phyloP scores from a whole-genome alignment of 2,888 invertebrate genomes.

The Fissipunctia ypsillon region DNA sequence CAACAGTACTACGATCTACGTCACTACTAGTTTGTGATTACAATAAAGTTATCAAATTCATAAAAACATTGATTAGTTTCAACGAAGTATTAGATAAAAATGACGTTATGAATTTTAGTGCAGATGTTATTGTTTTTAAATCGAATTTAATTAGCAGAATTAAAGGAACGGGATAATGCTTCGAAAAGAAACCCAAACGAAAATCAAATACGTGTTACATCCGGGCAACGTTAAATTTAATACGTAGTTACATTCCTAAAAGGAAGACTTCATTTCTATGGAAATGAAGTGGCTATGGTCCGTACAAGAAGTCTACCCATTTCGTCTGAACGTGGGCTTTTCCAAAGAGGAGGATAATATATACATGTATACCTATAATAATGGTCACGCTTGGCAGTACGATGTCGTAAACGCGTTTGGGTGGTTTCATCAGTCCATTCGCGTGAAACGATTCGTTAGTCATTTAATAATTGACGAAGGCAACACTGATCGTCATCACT shows the following conservation, averaged over 20 bases:
- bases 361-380: conserved; percentile 6
- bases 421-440: conserved; percentile 19
- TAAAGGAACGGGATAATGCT: neutral
- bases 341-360: conserved; percentile 42
- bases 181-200: conserved; percentile 28
- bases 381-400: neutral
- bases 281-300: too few species aligned
- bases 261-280: conserved; percentile 3
- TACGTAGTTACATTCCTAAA: conserved; percentile 11
- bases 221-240: neutral
- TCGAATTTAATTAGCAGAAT: neutral
- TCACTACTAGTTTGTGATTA: conserved; percentile 17
- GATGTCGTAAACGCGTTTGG: conserved; percentile 17
- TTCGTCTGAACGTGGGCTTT: conserved; percentile 29
- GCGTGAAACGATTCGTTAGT: conserved; percentile 35
- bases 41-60: conserved; percentile 5
- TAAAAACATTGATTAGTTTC: neutral
- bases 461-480: conserved; percentile 14
- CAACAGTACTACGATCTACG: neutral
- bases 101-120: conserved; percentile 7
- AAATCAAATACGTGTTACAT: conserved; percentile 3
- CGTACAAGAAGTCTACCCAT: neutral
- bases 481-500: conserved; percentile 4
- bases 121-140: neutral
- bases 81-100: neutral